phyloP scores from a whole-genome alignment of 2,888 invertebrate genomes.

The Bhutanitis thaidina region DNA sequence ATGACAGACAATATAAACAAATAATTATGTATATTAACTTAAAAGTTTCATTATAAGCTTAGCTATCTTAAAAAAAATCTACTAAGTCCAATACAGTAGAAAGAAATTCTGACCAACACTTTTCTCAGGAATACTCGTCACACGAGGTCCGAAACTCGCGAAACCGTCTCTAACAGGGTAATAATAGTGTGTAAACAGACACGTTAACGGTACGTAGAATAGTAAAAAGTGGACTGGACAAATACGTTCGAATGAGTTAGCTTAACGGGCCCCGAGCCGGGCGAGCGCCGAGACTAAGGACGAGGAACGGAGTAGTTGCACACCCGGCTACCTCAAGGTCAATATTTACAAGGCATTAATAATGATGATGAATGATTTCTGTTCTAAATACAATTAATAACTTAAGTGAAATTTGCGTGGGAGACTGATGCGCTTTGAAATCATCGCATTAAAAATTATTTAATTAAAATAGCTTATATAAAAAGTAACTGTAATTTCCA shows the following conservation, averaged over 20 bases:
- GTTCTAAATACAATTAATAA: slow-evolving; percentile 8
- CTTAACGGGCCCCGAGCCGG: slow-evolving; percentile 55
- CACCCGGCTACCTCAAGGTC: slow-evolving; percentile 2
- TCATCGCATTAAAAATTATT: not conserved
- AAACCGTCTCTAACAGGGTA: slow-evolving; percentile 45
- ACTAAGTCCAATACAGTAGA: not conserved
- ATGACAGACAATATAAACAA: too few species aligned
- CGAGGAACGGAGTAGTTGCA: not conserved
- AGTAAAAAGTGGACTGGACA: slow-evolving; percentile 77
- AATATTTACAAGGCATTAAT: slow-evolving; percentile 16
- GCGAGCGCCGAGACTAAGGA: slow-evolving; percentile 27
- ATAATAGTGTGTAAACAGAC: slow-evolving; percentile 67
- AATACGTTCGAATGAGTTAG: slow-evolving; percentile 71
- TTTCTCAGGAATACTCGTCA: not conserved
- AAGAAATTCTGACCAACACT: not conserved
- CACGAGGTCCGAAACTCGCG: slow-evolving; percentile 23
- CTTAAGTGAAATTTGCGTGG: slow-evolving; percentile 2
- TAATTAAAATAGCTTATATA: not conserved
- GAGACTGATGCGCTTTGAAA: not conserved
- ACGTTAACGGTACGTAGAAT: slow-evolving; percentile 64
- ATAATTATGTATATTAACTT: too few species aligned
- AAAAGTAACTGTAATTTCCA: not conserved
- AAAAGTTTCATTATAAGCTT: too few species aligned
- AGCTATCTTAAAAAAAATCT: too few species aligned
- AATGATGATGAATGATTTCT: slow-evolving; percentile 23